Percentiles rank a stretch among this genome's conserved stretches.
Conservation (phyloP, 2,888 invertebrate genomes). For the Platerodrilus igneus region DNA sequence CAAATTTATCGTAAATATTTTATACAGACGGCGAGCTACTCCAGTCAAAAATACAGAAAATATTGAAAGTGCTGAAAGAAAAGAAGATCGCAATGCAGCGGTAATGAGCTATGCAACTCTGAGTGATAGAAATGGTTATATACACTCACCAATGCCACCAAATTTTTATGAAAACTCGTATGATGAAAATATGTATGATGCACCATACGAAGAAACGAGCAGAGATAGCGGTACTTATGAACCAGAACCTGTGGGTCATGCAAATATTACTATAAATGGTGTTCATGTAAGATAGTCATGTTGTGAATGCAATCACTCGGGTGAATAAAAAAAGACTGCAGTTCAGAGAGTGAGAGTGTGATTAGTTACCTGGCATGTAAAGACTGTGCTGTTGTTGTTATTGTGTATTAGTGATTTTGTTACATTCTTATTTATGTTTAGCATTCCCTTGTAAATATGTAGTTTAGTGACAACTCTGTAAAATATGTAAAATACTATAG, state of each 20-base stretch:
- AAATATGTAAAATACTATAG: no score
- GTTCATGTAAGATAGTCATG: constrained; percentile 71
- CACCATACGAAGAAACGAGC: constrained; percentile 66
- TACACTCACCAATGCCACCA: constrained; percentile 39
- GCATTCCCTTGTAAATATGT: no score
- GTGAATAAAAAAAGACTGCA: neutral
- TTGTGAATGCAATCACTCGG: no score
- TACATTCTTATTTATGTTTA: no score
- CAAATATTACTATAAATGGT: constrained; percentile 77
- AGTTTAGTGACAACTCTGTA: no score
- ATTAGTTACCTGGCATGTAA: neutral
- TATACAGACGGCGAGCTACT: constrained; percentile 70
- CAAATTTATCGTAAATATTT: constrained; percentile 6
- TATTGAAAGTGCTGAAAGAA: constrained; percentile 78
- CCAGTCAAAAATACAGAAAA: constrained; percentile 87
- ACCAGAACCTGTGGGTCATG: constrained; percentile 59
- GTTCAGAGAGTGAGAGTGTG: neutral
- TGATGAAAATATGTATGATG: constrained; percentile 70
- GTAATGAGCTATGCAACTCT: constrained; percentile 85
- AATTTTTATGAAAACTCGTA: constrained; percentile 60
- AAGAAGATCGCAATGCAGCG: constrained; percentile 81
- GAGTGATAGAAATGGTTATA: constrained; percentile 61
- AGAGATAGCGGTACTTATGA: constrained; percentile 57
- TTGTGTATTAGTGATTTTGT: no score
- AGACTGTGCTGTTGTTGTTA: no score